Base-by-base conservation (phyloP, 1,140 invertebrate genomes). In the Rhagoletis pomonella region DNA sequence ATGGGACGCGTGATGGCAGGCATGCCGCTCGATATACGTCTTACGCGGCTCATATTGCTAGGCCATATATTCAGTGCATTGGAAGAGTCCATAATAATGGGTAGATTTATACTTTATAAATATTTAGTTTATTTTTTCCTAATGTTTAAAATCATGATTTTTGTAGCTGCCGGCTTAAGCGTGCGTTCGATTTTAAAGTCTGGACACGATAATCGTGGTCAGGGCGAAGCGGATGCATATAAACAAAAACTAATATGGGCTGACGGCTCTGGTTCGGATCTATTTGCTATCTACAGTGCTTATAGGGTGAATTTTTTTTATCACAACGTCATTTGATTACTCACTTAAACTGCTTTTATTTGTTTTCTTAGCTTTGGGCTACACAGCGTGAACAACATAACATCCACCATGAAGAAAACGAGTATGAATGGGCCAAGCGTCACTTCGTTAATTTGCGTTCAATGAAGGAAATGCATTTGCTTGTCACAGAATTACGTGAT, bases 51-150 rank as follows among this genome's bases (percentile, higher is more conserved):
- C 0, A 97, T 99, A 62, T 94, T 98, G 64, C 93, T 99, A 0
- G 98, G 98, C 1, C 96, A 98, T 92, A 95, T 97, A 17, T 99
- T 97, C 90, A 97, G 97, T 87, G 95, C 97, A 60, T 92, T 99
- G 0, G 95, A 97, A 47, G 98, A 99, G 88, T 94, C 96, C 10
- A 95, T 99, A 58, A 96, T 98, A 86, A 99, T 99, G 91, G 97
- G 97, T 97, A 93, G 94, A 89, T 88, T 58, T n/a, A 0, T 69
- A 55, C 7, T 81, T 47, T 19, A 10, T 55, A 55, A 29, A 55
- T 7, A 29, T 55, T 55, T 55, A 5, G 73, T 81, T 86, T 87
- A 69, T 86, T 69, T 3, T 39, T 2, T 60, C 55, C 12, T 65
- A 50, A 9, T 50, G 29, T 86, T 47, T 55, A 60, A 65, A 67